Base-by-base conservation (phyloP, 2,113 vertebrate genomes). In the Vimba vimba region DNA sequence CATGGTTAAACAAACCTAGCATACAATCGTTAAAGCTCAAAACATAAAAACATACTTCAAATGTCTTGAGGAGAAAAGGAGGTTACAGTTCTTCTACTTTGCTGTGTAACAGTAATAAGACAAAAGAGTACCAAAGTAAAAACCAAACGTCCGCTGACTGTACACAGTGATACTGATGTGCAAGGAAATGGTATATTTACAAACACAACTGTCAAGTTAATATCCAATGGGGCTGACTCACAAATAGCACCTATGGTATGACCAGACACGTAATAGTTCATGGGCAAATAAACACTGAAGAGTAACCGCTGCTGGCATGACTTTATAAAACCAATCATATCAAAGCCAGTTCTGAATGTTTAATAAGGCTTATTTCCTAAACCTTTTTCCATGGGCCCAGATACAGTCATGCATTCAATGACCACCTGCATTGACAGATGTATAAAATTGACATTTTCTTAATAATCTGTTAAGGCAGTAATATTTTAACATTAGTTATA, bases 171-270 rank as follows among this genome's bases (percentile, higher is more conserved):
- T 82, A 30, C 11, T 50, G 17, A 82, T 33, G 62, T 36, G 25
- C 27, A 13, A 69, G 33, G 60, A 68, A 23, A 84, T 83, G 75
- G 30, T 12, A 6, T 87, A 82, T 85, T 85, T 87, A 81, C 85
- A 79, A 52, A 73, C 82, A 83, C 82, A 79, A 55, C 73, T 73
- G 81, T 73, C 60, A 45, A 66, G 21, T 73, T 23, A 64, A 85
- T 17, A 88, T 57, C 75, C 25, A 62, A 64, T 66, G 21, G 64
- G 68, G 33, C 33, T 60, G 23, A 60, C 39, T 75, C 45, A 76
- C 73, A 81, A 52, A 55, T 88, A 86, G 87, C 87, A 88, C 87
- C 87, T 81, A 84, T 79, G 79, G 33, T 25, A 13, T n/a, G 62
- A 86, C 33, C 71, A 55, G 60, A 87, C 45, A 78, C 55, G 12